Base-by-base conservation (phyloP, 2,888 invertebrate species). In the Isoperla grammatica region DNA sequence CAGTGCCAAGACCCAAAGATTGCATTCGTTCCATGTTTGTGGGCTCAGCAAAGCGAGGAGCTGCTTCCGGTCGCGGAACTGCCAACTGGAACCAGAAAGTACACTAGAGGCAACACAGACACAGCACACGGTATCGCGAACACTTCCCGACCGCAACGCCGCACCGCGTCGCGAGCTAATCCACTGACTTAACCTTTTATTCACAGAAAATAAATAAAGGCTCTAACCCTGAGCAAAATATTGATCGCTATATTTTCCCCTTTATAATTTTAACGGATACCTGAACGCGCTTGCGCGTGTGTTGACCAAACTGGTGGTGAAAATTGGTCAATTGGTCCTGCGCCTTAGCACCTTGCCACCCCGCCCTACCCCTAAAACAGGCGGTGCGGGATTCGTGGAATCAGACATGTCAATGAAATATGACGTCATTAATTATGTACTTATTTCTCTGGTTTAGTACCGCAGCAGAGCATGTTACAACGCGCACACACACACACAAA, bases 1-100 rank as follows among this genome's bases (percentile, higher is more conserved):
- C 81, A 82, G 82, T 82, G 82, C 82, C 82, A 82, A 82, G 82
- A 74, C 76, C 69, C 73, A 64, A 55, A 62, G 56, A 53, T 42
- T 48, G 4, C 39, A 2, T 29, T 9, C 40, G n/a, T 40, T 39
- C 40, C 22, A 46, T 17, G 8, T 13, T 13, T 42, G n/a, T 9
- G 12, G 42, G 13, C 13, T 42, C 42, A 9, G 42, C 9, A 15
- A n/a, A 5, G 45, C 2, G 45, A 2, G 9, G 15, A 17, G 15
- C 29, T 8, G 29, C 29, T 29, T 29, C 29, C 29, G 4, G 29
- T 29, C 29, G 29, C 5, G 29, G 29, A 4, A 29, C 29, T 29
- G 29, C 29, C 5, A 8, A 29, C 29, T 29, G 29, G 29, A 29
- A 29, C 29, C 29, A 29, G 29, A 29, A 8, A 29, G 29, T 6